Conservation (phyloP, 2,888 invertebrate species). For the Junonia oenone region DNA sequence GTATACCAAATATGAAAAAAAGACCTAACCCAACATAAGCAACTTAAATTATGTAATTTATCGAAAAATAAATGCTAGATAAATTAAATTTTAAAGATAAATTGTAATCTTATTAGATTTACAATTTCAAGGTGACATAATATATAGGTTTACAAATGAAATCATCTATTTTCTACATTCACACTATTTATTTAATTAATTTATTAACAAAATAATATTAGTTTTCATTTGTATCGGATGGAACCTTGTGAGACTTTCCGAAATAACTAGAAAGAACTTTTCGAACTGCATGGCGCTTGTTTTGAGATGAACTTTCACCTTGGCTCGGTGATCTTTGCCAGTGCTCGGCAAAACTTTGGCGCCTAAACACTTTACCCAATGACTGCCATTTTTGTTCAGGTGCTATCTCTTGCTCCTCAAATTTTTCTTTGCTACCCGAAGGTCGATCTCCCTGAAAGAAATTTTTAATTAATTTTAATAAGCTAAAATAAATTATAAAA, state of each 20-base stretch:
- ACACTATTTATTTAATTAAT: neutral
- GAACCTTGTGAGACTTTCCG: conserved; percentile 55
- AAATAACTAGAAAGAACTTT: conserved; percentile 69
- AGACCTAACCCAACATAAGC: too few relatives aligned
- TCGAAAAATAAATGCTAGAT: too few relatives aligned
- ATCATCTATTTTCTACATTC: neutral
- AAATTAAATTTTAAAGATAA: too few relatives aligned
- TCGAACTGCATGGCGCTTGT: conserved; percentile 58
- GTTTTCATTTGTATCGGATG: conserved; percentile 43
- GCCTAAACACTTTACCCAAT: conserved; percentile 67
- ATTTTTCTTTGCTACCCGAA: conserved; percentile 56
- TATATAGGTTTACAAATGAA: too few relatives aligned
- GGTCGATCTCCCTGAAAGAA: conserved; percentile 59
- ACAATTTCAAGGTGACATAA: too few relatives aligned
- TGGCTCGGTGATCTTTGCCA: conserved; percentile 53
- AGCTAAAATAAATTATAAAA: neutral
- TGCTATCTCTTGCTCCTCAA: conserved; percentile 56
- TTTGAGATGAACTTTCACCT: conserved; percentile 56
- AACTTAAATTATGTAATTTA: too few relatives aligned
- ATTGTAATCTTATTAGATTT: too few relatives aligned
- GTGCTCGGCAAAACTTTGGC: conserved; percentile 63
- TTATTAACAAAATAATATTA: conserved; percentile 34
- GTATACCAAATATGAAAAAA: too few relatives aligned
- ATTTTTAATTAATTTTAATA: neutral
- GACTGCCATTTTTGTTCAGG: conserved; percentile 74